Evolutionary conservation across 2,113 vertebrate species (phyloP).

Genomic region (Cercocebus atys): DNA sequence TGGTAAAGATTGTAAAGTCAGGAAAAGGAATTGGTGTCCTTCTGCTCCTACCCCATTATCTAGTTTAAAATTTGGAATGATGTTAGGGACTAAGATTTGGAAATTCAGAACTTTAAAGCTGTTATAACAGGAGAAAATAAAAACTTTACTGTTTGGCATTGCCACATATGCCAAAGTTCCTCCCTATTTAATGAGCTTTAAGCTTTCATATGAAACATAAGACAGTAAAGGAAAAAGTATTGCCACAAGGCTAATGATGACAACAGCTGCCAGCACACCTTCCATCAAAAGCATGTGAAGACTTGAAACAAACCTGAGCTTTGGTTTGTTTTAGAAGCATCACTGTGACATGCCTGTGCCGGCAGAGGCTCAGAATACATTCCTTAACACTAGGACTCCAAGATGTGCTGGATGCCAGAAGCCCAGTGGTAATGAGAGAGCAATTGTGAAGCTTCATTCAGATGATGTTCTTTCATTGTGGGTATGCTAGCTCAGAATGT

Average conservation of each 20-base stretch:
- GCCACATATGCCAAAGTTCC: slow-evolving; percentile 84
- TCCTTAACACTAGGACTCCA: slow-evolving; percentile 86
- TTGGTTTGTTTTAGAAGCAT: slow-evolving; percentile 87
- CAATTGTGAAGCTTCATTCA: slow-evolving; percentile 45
- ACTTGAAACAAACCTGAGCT: slow-evolving; percentile 87
- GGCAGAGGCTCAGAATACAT: slow-evolving; percentile 84
- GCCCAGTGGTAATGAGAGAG: slow-evolving; percentile 53
- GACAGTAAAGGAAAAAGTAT: slow-evolving; percentile 87
- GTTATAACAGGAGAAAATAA: slow-evolving; percentile 85
- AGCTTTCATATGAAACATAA: slow-evolving; percentile 86
- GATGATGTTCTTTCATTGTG: slow-evolving; percentile 37
- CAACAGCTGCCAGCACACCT: slow-evolving; percentile 89
- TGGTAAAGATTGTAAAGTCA: slow-evolving; percentile 40
- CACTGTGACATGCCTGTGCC: slow-evolving; percentile 88
- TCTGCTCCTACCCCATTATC: slow-evolving; percentile 44
- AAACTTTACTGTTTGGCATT: slow-evolving; percentile 86
- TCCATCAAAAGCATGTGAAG: slow-evolving; percentile 87
- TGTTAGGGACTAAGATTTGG: slow-evolving; percentile 42
- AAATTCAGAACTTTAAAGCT: slow-evolving; percentile 54
- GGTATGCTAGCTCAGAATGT: slow-evolving; percentile 4
- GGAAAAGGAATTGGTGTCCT: slow-evolving; percentile 40
- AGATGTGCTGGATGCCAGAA: slow-evolving; percentile 58
- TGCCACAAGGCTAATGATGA: slow-evolving; percentile 90
- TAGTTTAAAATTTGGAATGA: slow-evolving; percentile 60
- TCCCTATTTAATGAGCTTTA: slow-evolving; percentile 88